phyloP scores from a whole-genome alignment of 2,888 invertebrate genomes.

The Strigamia transsilvanica region DNA sequence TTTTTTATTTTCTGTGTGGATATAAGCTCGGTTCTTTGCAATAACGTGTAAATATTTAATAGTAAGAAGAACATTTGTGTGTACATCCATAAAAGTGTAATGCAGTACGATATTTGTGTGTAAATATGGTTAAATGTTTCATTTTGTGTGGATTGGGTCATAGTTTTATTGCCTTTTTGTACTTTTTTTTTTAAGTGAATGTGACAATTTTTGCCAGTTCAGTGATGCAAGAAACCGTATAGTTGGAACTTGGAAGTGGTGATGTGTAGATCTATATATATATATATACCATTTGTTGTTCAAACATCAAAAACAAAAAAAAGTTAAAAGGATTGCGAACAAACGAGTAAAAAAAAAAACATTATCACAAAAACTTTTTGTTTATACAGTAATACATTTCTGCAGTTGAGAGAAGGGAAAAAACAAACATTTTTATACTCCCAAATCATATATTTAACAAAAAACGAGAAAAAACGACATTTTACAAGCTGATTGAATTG shows the following conservation, averaged over 20 bases:
- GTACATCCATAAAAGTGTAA: no score
- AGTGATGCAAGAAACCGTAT: conserved; percentile 18
- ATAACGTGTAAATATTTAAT: no score
- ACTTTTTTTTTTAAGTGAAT: background rate
- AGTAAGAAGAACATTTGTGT: no score
- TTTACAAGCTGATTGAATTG: conserved; percentile 1
- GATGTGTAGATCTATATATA: background rate
- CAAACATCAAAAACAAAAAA: conserved; percentile 5
- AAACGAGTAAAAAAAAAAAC: background rate
- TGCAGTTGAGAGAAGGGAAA: background rate
- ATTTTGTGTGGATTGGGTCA: no score
- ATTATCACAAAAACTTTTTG: background rate
- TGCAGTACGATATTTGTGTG: no score
- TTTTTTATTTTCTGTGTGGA: no score
- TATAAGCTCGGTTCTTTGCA: no score
- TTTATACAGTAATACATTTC: conserved; percentile 27
- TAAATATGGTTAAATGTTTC: no score
- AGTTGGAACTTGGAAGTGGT: background rate
- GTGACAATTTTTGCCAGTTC: conserved; percentile 13
- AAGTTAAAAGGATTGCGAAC: no score
- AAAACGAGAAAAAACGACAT: background rate
- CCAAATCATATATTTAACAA: background rate
- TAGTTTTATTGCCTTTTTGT: background rate
- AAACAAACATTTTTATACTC: background rate
- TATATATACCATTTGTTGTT: conserved; percentile 23